Evolutionary conservation across 2,113 vertebrate species (phyloP), one percentile per base, ranked within the genome.

Genomic region (Trogon surrucura): DNA sequence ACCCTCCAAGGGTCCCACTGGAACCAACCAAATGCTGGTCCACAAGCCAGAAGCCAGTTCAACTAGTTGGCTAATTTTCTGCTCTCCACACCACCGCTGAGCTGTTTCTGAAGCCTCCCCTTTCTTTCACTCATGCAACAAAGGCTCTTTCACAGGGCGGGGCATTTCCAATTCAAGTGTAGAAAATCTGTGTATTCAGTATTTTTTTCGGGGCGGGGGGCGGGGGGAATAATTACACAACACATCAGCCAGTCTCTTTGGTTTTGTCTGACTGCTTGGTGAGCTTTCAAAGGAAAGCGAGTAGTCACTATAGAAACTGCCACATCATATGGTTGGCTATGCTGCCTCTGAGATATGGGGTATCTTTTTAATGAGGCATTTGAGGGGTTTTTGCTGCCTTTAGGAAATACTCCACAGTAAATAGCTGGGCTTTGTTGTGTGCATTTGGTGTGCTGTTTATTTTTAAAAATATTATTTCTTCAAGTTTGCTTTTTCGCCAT

Each of bases 301-400:
- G 72, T 80, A 38, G 61, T 98, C 94, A 92, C 97, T 97, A 97
- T 97, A 97, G 97, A 97, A 98, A 98, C 97, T 88, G 93, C 81
- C 48, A 81, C 13, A 82, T 97, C 92, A 75, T 77, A 50, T 11
- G 27, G 47, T 36, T 84, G 58, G 88, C 91, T 44, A 18, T 34
- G 73, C 29, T 75, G 74, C 29, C 30, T 94, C 79, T 44, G 70
- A 96, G 62, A 65, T 75, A 80, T 1, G 26, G 78, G 91, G 54
- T 83, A 75, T 57, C 22, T 91, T 85, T 86, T 88, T 87, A 94
- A 83, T 71, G 61, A 88, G 51, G 82, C 3, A 22, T 60, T 87
- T 80, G n/a, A 45, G 45, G 41, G 12, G 50, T 69, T 67, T 69
- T 66, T 58, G 13, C 65, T 58, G 16, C 66, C n/a, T 86, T 79